Base-by-base conservation (phyloP, 2,113 vertebrate genomes). In the Mystacornis crossleyi region DNA sequence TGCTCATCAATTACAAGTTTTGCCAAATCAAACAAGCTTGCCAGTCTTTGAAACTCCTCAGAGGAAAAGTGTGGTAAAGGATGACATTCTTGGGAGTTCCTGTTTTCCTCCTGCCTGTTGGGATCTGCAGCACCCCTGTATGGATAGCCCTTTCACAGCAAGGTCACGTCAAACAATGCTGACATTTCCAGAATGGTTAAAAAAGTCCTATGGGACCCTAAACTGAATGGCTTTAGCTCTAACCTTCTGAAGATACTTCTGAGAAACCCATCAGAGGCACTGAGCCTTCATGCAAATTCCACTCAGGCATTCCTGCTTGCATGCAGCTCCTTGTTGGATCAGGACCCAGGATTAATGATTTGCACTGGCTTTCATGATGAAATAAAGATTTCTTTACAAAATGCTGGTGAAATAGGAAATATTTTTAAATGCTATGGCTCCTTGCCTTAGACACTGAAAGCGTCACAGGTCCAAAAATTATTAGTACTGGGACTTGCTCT, bases 21-120 rank as follows among this genome's bases (percentile, higher is more conserved):
- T 53, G n/a, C 34, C 53, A 92, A 88, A 86, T 66, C 53, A 86
- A 88, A 75, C 23, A 48, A 70, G n/a, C 18, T 88, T 82, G n/a
- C 43, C 43, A 23, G 18, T 34, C n/a, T 55, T 42, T 62, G 71
- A 86, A 86, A 43, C 12, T 5, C 21, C 23, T 12, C 26, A 42
- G 31, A 54, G 33, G 33, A 53, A 50, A 57, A 69, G 28, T 0
- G 0, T 38, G 33, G 23, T 29, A 78, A 45, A 18, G 20, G 18
- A 21, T n/a, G 19, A 58, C 11, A 23, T 72, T 43, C 11, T 24
- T 21, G n/a, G 33, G 70, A 95, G 38, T 50, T 85, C 20, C 42
- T 4, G 0, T 47, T 90, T 58, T 34, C 71, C 45, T 64, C 28
- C 28, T 47, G 28, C 40, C 61, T 43, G 6, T 50, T 51, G 65